Percentiles rank a stretch among this genome's conserved stretches.
phyloP scores from a whole-genome alignment of 2,888 invertebrate species.

The Neoaliturus tenellus region DNA sequence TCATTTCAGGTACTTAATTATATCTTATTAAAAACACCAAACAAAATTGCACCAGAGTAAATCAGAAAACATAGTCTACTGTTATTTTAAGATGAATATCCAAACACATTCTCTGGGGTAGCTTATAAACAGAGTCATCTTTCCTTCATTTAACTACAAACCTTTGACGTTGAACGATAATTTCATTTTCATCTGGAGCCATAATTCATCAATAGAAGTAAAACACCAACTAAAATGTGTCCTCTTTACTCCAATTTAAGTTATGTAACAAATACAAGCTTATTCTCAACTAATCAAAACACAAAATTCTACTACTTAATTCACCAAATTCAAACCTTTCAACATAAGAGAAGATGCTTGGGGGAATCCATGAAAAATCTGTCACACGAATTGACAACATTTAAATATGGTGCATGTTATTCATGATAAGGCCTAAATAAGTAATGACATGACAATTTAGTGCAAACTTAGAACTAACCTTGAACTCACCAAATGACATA shows the following conservation, averaged over 20 bases:
- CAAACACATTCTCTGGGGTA: too few species aligned
- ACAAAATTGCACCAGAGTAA: too few species aligned
- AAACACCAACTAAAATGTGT: neutral
- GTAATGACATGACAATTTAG: neutral
- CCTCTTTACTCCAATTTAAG: neutral
- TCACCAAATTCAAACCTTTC: neutral
- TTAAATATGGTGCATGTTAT: neutral
- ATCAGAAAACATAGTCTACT: too few species aligned
- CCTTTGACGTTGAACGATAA: conserved; percentile 25
- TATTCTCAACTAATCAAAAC: neutral
- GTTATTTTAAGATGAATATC: too few species aligned
- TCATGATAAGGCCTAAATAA: too few species aligned
- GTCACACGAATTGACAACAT: neutral
- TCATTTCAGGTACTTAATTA: too few species aligned
- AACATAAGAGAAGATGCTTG: neutral
- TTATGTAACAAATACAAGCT: neutral
- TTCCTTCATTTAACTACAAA: neutral
- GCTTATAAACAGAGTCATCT: too few species aligned
- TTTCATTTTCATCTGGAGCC: conserved; percentile 18
- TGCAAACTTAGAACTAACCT: conserved; percentile 19
- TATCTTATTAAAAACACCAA: too few species aligned
- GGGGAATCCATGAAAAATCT: neutral
- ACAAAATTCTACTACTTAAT: neutral
- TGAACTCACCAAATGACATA: conserved; percentile 31
- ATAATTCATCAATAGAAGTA: neutral